A percentile compares a stretch with the other conserved stretches of the same genome.
These are phyloP conservation scores for Ursus arctos DNA, from an alignment of 2,113 vertebrate species.

Conservation along the genomic window DNA sequence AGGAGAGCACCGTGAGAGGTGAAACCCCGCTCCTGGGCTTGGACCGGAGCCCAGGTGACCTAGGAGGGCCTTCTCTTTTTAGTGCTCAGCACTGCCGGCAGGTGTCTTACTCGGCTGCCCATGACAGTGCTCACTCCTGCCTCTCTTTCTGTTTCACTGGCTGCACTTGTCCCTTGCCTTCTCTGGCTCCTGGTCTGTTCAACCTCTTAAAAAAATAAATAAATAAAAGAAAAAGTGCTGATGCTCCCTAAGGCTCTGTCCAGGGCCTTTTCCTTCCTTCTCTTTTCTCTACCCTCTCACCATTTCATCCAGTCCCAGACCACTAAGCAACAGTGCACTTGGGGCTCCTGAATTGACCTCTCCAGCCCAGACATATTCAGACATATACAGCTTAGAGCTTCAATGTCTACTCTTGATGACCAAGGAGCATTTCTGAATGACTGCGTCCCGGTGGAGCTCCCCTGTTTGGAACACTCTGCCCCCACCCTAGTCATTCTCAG, in stretches of 20 bases:
- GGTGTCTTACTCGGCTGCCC: not conserved
- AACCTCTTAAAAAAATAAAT: not conserved
- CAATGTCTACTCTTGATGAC: not conserved
- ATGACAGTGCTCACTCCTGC: rapidly evolving
- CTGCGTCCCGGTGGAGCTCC: rapidly evolving
- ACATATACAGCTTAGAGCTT: not conserved
- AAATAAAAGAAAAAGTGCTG: not conserved
- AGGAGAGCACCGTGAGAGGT: rapidly evolving
- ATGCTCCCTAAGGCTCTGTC: not conserved
- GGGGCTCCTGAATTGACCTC: not conserved
- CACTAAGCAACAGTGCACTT: not conserved
- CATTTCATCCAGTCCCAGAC: not conserved
- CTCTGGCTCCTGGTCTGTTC: not conserved
- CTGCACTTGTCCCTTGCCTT: not conserved
- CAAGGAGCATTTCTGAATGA: not conserved
- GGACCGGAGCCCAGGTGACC: rapidly evolving
- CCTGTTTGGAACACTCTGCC: rapidly evolving
- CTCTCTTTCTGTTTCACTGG: not conserved
- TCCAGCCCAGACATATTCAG: not conserved
- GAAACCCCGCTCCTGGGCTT: rapidly evolving
- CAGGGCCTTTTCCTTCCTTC: not conserved
- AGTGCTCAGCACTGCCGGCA: rapidly evolving
- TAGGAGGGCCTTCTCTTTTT: not conserved
- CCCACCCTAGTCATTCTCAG: rapidly evolving
- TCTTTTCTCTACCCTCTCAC: not conserved